Percentiles rank a stretch among this genome's conserved stretches.
Conservation (phyloP, 2,113 vertebrate genomes). For the Porphyrio hochstetteri region DNA sequence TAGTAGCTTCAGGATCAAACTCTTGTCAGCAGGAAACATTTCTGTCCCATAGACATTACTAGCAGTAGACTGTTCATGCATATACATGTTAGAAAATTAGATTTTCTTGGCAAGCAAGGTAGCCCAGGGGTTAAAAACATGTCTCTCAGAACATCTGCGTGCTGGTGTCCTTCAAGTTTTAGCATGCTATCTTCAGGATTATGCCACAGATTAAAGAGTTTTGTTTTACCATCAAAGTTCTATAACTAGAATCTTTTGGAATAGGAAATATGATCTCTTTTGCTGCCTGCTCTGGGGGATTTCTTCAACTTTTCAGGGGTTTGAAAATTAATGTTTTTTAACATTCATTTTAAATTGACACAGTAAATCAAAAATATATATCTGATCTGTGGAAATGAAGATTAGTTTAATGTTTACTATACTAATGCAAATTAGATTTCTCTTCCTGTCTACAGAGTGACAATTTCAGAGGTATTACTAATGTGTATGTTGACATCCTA, state of each 20-base stretch:
- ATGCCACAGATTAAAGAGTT: slow-evolving; percentile 48
- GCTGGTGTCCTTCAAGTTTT: slow-evolving; percentile 53
- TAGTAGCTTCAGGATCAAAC: neutral
- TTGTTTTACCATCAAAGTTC: slow-evolving; percentile 29
- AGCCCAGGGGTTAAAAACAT: slow-evolving; percentile 59
- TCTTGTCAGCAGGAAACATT: neutral
- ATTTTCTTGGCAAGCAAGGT: slow-evolving; percentile 39
- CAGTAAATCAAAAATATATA: slow-evolving; percentile 45
- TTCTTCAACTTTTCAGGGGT: neutral
- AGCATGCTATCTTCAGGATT: slow-evolving; percentile 45
- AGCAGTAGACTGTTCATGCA: slow-evolving; percentile 23
- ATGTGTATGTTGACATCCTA: neutral
- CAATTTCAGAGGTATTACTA: neutral
- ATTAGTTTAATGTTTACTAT: slow-evolving; percentile 29
- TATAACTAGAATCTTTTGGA: neutral
- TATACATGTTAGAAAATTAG: slow-evolving; percentile 40
- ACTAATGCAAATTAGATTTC: slow-evolving; percentile 32
- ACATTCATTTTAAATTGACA: slow-evolving; percentile 15
- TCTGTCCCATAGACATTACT: neutral
- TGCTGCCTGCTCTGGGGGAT: slow-evolving; percentile 9
- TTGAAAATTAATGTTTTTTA: slow-evolving; percentile 42
- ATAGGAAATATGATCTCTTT: slow-evolving; percentile 40
- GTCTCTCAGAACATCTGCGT: slow-evolving; percentile 30
- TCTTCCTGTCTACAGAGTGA: slow-evolving; percentile 29
- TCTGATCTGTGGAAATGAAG: slow-evolving; percentile 45